Evolutionary conservation across 2,888 invertebrate genomes (phyloP).

Genomic region (Heliconius cydno): DNA sequence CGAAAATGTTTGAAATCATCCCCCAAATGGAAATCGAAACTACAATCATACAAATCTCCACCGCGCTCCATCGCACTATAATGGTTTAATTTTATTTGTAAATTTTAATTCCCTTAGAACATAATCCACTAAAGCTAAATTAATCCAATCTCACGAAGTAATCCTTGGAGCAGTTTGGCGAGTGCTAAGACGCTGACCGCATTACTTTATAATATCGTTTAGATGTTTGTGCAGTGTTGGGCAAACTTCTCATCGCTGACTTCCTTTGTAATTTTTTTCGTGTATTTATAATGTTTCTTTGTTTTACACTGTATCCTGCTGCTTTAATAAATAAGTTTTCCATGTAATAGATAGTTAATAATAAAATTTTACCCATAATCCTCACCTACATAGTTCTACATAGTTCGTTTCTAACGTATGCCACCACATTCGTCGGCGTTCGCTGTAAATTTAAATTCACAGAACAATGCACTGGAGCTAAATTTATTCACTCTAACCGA

Average conservation of each 20-base stretch:
- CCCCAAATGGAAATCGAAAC: background rate
- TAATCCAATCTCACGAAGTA: constrained; percentile 22
- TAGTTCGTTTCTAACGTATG: background rate
- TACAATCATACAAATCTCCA: background rate
- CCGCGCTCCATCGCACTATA: background rate
- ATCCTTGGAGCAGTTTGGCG: constrained; percentile 22
- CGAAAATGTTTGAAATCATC: background rate
- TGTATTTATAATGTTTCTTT: too few species aligned
- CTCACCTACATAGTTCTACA: background rate
- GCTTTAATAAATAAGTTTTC: too few species aligned
- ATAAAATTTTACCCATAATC: background rate
- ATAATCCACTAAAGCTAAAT: constrained; percentile 23
- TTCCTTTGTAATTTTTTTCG: background rate
- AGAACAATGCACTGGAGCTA: constrained; percentile 32
- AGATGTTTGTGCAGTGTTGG: constrained; percentile 14
- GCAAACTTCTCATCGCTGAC: background rate
- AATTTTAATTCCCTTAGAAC: constrained; percentile 3
- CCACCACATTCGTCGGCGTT: constrained; percentile 3
- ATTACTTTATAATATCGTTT: constrained; percentile 25
- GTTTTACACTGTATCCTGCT: too few species aligned
- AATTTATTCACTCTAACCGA: constrained; percentile 41
- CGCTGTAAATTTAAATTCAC: constrained; percentile 28
- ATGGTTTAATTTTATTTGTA: constrained; percentile 4
- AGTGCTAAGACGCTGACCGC: constrained; percentile 32
- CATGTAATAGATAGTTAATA: background rate